phyloP scores from a whole-genome alignment of 2,888 invertebrate species.

The Saturnia pavonia region DNA sequence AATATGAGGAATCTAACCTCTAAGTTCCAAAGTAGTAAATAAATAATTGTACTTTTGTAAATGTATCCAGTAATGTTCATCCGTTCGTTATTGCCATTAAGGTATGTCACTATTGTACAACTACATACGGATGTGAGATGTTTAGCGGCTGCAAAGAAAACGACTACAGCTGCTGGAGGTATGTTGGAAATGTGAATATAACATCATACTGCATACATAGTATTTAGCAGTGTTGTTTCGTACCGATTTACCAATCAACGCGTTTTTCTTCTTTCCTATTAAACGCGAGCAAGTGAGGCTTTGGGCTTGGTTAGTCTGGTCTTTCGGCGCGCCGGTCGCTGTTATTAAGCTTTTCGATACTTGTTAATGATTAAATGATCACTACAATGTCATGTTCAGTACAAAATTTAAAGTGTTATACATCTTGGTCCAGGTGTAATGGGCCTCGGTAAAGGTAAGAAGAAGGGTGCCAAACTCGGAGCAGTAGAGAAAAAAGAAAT shows the following conservation, averaged over 20 bases:
- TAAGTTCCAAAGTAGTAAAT: neutral
- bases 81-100: slow-evolving; percentile 27
- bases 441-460: slow-evolving; percentile 81
- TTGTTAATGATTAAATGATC: neutral
- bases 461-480: slow-evolving; percentile 83
- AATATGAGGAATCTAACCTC: neutral
- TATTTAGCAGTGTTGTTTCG: neutral
- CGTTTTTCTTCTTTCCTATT: neutral
- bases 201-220: neutral
- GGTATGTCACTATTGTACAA: slow-evolving; percentile 26
- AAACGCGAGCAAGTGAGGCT: neutral
- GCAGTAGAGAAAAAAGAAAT: slow-evolving; percentile 86
- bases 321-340: neutral
- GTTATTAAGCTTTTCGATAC: neutral
- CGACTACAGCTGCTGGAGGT: slow-evolving; percentile 74
- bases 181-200: slow-evolving; percentile 4
- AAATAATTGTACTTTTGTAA: neutral
- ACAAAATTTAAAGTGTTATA: neutral
- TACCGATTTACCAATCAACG: neutral
- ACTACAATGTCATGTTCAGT: neutral
- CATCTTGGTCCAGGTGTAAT: slow-evolving; percentile 60
- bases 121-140: slow-evolving; percentile 43
- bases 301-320: neutral
- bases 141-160: slow-evolving; percentile 66
- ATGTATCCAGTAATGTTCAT: slow-evolving; percentile 20